Evolutionary conservation across 1,140 invertebrate species (phyloP).

Genomic region (Steinernema feltiae): DNA sequence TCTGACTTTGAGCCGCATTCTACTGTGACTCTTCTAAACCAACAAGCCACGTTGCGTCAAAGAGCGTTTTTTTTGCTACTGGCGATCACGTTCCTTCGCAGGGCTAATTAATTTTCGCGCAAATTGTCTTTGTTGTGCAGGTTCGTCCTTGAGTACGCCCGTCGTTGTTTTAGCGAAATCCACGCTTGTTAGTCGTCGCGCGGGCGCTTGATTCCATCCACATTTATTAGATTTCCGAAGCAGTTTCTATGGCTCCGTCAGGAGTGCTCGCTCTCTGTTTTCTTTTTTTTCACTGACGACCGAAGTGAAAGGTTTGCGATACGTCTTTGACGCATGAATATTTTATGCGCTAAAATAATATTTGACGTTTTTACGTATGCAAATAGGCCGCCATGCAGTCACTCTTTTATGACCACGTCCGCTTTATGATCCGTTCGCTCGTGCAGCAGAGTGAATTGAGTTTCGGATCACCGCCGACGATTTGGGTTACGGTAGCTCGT

Average conservation of each 20-base stretch:
- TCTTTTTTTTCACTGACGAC: background rate
- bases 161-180: background rate
- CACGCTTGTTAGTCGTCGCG: background rate
- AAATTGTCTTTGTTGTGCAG: constrained; percentile 7
- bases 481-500: background rate
- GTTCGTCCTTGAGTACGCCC: background rate
- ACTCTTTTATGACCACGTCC: background rate
- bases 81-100: background rate
- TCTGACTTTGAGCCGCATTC: background rate
- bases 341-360: constrained; percentile 7
- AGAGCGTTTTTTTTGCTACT: background rate
- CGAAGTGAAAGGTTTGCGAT: background rate
- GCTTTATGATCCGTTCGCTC: background rate
- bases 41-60: background rate
- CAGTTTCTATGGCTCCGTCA: background rate
- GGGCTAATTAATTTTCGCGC: constrained; percentile 7
- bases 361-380: constrained; percentile 11
- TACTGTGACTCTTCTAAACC: background rate
- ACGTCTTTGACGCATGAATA: background rate
- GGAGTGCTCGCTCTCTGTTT: background rate
- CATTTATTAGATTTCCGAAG: constrained; percentile 3
- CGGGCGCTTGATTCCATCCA: background rate
- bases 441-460: background rate
- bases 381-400: background rate
- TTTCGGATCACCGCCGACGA: background rate